phyloP scores from a whole-genome alignment of 2,888 invertebrate genomes.

The Lithosia quadra region DNA sequence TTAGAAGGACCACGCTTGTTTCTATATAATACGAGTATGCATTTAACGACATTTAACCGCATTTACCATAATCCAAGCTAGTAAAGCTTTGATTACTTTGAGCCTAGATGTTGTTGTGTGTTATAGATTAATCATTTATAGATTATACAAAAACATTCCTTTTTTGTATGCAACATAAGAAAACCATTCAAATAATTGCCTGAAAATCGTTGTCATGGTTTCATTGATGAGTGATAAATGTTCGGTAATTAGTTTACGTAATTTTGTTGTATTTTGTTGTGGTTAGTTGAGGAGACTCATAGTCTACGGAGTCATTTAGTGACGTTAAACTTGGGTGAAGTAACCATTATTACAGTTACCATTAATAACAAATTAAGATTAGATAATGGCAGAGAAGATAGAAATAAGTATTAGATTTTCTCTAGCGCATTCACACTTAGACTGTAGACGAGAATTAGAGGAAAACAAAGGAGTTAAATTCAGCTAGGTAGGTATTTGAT shows the following conservation, averaged over 20 bases:
- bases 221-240: neutral
- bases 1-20: no score
- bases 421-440: neutral
- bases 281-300: constrained; percentile 8
- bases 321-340: constrained; percentile 4
- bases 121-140: no score
- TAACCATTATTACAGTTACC: neutral
- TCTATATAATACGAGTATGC: no score
- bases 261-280: constrained; percentile 1
- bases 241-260: neutral
- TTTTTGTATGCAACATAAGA: neutral
- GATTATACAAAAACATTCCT: no score
- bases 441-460: neutral
- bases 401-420: neutral
- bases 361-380: constrained; percentile 1
- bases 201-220: neutral
- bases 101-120: no score
- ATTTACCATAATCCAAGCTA: no score
- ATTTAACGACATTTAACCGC: no score
- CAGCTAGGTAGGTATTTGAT: no score
- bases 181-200: neutral
- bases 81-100: no score
- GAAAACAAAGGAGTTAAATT: no score
- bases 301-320: neutral
- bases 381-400: no score